Base-by-base conservation (phyloP, 2,888 invertebrate species). In the Subacronicta megacephala region DNA sequence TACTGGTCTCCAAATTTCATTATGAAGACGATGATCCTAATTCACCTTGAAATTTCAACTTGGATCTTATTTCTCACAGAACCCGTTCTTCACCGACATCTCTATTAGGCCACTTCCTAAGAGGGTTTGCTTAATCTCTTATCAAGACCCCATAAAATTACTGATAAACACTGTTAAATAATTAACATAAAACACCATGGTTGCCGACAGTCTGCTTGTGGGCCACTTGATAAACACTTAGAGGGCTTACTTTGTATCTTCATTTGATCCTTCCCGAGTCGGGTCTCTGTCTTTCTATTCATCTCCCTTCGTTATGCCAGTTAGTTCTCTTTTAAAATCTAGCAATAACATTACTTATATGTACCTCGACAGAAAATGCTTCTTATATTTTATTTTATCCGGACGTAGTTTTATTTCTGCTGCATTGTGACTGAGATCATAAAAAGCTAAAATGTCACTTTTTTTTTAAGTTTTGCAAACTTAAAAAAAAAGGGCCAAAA, bases 151-250 rank as follows among this genome's bases (percentile, higher is more conserved):
- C 60, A 65, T 75, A 75, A 74, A 75, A 60, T 62, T 56, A 51
- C 57, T 53, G 74, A 74, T 74, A 75, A 63, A 43, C 40, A 36
- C 55, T 49, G 50, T 51, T 52, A 55, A 20, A 49, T 63, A 72
- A 74, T 74, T 74, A 75, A 65, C 72, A 59, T 64, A 59, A 70
- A 62, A 55, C 68, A 66, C 52, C 36, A 57, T 40, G 46, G 45
- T 43, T 46, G 62, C 65, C 62, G 65, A 62, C 58, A 56, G 51
- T 38, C 51, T 54, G 10, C 33, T 52, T 6, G n/a, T 45, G 52
- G 43, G 58, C 59, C 55, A 65, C 75, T 74, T 74, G 69, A 72
- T 73, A 72, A 50, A 38, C 58, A 62, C 58, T 68, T 64, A 56
- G 58, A 52, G 31, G 33, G 53, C 52, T 49, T 55, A 50, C 33